Evolutionary conservation across 2,888 invertebrate species (phyloP).

Genomic region (Belgica antarctica): DNA sequence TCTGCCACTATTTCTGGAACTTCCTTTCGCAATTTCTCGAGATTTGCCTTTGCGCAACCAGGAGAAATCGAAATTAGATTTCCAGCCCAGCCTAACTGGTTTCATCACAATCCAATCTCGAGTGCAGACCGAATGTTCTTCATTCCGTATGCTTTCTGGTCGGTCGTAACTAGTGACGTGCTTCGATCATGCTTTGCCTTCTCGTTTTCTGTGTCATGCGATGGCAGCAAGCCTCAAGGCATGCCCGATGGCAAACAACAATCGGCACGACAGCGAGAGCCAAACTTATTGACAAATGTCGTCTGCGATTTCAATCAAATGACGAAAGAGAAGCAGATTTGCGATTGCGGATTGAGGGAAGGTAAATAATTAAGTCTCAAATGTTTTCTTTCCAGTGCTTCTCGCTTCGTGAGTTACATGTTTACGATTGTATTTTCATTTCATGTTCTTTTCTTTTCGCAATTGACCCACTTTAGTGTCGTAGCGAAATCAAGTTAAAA

Average conservation of each 20-base stretch:
- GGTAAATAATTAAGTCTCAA: slow-evolving; percentile 12
- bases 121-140: too few species aligned
- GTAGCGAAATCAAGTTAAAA: neutral
- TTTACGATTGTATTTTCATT: slow-evolving; percentile 25
- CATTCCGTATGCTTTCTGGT: too few species aligned
- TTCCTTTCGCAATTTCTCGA: too few species aligned
- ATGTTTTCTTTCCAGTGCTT: neutral
- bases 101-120: too few species aligned
- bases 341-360: neutral
- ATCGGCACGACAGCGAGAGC: neutral
- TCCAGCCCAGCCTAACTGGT: too few species aligned
- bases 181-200: neutral
- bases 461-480: slow-evolving; percentile 37
- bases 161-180: too few species aligned
- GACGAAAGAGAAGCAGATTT: neutral
- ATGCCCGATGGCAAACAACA: neutral
- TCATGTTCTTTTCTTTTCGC: slow-evolving; percentile 36
- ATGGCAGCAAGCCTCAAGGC: neutral
- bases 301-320: neutral
- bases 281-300: neutral
- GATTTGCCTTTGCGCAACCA: too few species aligned
- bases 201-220: slow-evolving; percentile 10
- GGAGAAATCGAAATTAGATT: too few species aligned
- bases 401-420: slow-evolving; percentile 22
- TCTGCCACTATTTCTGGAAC: too few species aligned